Evolutionary conservation across 2,888 invertebrate species (phyloP), one percentile per base, ranked within the genome.

Genomic region (Parelbella ahira): DNA sequence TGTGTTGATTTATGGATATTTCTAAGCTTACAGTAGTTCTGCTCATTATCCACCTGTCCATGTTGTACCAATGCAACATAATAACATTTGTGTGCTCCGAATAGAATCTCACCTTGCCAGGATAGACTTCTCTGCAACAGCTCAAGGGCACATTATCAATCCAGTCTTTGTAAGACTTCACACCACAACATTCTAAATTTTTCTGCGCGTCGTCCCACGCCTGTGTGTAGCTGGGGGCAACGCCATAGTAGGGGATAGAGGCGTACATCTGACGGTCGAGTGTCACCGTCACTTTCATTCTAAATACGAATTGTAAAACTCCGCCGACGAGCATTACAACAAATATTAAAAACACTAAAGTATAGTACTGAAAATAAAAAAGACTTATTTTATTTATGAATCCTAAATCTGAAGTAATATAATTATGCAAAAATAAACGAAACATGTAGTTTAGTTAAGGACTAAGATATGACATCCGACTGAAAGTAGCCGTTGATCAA

Each of bases 201-300:
- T 91, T 90, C 74, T 98, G 97, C 0, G 96, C 94, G 49, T 92
- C 91, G 68, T 97, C 96, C 97, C 97, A 97, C 0, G 97, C 93
- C 43, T 91, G 89, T 1, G 93, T 94, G 44, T 94, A 91, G 47
- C 92, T 90, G 28, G 89, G 89, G 47, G 90, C 89, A 8, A 89
- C 89, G 29, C 93, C 93, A 69, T 96, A 96, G 49, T 91, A 89
- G 3, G 92, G 91, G 58, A 96, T 90, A 1, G 95, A 90, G 8
- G 92, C 91, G 51, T 89, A 89, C 94, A 96, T 93, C 77, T 94
- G 93, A 53, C 93, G 91, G 62, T 93, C 91, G 73, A 96, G 89
- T 0, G 93, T 92, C 27, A 90, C 90, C 37, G 91, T 81, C 18
- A 97, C 94, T 76, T 96, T 94, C 64, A 93, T 93, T 27, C 95